Conservation (phyloP, 2,888 invertebrate species). For the Acronicta leporina region DNA sequence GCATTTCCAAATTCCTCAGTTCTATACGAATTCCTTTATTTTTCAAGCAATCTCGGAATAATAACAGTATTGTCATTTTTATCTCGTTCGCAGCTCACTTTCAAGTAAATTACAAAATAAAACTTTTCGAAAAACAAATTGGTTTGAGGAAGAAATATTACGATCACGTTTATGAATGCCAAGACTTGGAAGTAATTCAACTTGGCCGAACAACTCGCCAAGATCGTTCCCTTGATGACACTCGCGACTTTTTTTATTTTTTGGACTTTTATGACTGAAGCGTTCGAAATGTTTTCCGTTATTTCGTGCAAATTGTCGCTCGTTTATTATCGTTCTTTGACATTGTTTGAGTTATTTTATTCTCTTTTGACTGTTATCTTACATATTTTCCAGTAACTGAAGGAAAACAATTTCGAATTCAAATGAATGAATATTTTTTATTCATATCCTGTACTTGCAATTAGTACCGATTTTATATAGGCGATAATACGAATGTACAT, state of each 20-base stretch:
- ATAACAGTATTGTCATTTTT: constrained; percentile 47
- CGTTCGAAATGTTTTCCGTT: constrained; percentile 49
- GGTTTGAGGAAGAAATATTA: constrained; percentile 68
- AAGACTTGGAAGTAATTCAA: constrained; percentile 75
- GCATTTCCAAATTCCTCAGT: constrained; percentile 9
- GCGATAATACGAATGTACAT: no score
- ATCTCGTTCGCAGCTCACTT: constrained; percentile 51
- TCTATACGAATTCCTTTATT: constrained; percentile 14
- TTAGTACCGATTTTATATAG: no score
- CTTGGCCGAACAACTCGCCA: constrained; percentile 67
- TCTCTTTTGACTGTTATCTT: constrained; percentile 1
- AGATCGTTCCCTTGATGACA: constrained; percentile 74
- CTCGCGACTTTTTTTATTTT: constrained; percentile 61
- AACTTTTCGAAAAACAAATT: constrained; percentile 68
- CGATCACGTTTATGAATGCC: constrained; percentile 74
- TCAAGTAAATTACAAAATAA: constrained; percentile 70
- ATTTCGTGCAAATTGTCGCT: constrained; percentile 46
- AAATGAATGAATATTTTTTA: not conserved
- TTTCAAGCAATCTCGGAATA: constrained; percentile 33
- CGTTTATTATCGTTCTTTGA: constrained; percentile 42
- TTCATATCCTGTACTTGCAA: no score
- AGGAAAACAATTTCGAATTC: not conserved
- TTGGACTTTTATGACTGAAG: constrained; percentile 60
- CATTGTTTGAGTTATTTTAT: constrained; percentile 33
- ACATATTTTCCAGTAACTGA: constrained; percentile 5